A percentile compares a stretch with the other conserved stretches of the same genome.
Evolutionary conservation across 2,797 vertebrate species (phyloP).

Genomic region (Glossophaga mutica): DNA sequence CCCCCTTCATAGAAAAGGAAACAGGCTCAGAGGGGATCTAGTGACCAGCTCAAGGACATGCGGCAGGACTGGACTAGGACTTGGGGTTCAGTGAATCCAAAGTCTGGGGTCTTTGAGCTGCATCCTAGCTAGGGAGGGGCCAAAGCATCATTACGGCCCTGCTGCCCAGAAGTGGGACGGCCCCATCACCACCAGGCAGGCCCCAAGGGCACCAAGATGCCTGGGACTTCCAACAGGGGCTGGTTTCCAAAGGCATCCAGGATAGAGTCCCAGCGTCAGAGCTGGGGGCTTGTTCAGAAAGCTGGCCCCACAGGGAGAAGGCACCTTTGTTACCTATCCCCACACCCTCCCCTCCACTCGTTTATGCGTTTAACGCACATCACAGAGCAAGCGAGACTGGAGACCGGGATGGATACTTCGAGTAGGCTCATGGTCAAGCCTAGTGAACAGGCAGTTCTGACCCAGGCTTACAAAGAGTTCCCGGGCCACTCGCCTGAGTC

Average conservation of each 20-base stretch:
- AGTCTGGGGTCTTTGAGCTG: background rate
- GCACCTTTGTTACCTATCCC: no score
- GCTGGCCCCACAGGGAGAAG: background rate
- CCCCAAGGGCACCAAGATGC: background rate
- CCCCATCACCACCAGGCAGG: background rate
- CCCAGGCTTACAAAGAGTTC: background rate
- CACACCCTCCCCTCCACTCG: background rate
- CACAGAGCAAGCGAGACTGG: background rate
- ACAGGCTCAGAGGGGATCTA: background rate
- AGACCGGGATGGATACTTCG: background rate
- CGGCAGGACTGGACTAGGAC: background rate
- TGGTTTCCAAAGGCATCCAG: background rate
- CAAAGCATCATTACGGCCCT: rapidly evolving
- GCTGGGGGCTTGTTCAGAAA: background rate
- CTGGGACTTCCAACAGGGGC: background rate
- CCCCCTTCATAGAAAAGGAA: background rate
- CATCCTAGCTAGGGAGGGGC: background rate
- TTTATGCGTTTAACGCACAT: background rate
- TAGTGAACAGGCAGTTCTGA: background rate
- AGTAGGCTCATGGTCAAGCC: background rate
- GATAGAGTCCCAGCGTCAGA: background rate
- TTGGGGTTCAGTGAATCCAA: background rate
- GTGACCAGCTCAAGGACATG: background rate
- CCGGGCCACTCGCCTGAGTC: background rate
- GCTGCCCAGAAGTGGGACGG: rapidly evolving